Evolutionary conservation across 2,113 vertebrate species (phyloP).

Genomic region (Anguilla rostrata): DNA sequence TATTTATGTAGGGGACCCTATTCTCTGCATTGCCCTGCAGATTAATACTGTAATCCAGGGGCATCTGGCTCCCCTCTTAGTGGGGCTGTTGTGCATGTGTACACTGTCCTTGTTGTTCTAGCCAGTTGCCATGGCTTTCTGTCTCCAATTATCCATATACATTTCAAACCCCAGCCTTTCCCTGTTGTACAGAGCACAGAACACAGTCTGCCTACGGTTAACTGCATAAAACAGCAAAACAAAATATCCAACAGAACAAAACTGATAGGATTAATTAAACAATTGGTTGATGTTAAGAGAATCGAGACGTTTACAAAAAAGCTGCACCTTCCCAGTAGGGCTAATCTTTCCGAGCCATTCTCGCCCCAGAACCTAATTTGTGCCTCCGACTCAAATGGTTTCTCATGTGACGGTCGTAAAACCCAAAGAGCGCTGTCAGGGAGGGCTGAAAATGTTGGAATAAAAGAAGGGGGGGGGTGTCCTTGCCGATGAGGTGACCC

Average conservation of each 20-base stretch:
- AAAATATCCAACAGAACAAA: not conserved
- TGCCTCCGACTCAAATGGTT: not conserved
- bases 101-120: not conserved
- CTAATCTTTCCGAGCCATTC: too few relatives aligned
- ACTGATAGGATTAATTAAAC: not conserved
- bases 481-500: not conserved
- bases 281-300: not conserved
- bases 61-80: not conserved
- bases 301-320: not conserved
- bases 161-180: not conserved
- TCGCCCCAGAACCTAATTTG: not conserved
- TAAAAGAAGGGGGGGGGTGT: not conserved
- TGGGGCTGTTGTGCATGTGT: not conserved
- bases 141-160: not conserved
- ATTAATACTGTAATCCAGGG: not conserved
- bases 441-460: not conserved
- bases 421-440: not conserved
- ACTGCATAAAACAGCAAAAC: not conserved
- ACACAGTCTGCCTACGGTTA: not conserved
- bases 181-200: not conserved
- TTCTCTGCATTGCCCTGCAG: not conserved
- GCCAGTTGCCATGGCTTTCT: not conserved
- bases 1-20: not conserved
- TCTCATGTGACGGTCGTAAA: not conserved
- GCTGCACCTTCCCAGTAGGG: not conserved